Evolutionary conservation across 1,140 invertebrate species (phyloP).

Genomic region (Reticulitermes speratus): DNA sequence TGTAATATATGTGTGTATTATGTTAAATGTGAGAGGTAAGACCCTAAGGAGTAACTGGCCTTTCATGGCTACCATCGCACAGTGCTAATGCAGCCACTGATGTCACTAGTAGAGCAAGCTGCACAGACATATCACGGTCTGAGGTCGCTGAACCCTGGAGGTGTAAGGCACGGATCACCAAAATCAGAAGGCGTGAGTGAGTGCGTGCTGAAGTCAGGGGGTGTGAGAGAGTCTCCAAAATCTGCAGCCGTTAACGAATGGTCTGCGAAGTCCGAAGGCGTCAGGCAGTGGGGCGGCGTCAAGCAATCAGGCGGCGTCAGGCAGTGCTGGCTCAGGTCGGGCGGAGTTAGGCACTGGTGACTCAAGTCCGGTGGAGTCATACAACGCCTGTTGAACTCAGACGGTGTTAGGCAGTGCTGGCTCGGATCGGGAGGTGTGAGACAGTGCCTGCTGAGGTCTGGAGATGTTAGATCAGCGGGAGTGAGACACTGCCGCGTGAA

Average conservation of each 20-base stretch:
- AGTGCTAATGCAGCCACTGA: neutral
- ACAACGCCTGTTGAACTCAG: neutral
- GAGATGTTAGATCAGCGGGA: neutral
- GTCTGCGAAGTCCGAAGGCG: conserved; percentile 22
- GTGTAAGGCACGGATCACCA: conserved; percentile 17
- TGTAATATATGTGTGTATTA: too few relatives aligned
- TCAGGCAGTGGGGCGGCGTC: conserved; percentile 23
- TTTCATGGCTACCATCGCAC: neutral
- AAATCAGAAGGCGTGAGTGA: conserved; percentile 26
- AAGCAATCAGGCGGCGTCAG: neutral
- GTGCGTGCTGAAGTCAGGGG: conserved; percentile 1
- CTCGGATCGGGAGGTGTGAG: neutral
- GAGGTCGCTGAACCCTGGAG: conserved; percentile 1
- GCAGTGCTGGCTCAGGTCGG: neutral
- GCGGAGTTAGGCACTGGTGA: neutral
- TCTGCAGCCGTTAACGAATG: conserved; percentile 12
- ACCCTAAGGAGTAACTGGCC: neutral
- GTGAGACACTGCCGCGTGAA: conserved; percentile 16
- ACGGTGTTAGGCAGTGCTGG: neutral
- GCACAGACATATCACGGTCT: neutral
- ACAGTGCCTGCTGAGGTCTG: neutral
- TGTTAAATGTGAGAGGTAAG: neutral
- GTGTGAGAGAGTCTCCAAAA: conserved; percentile 27
- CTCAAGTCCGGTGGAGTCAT: neutral
- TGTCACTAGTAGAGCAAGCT: neutral